A percentile compares a stretch with the other conserved stretches of the same genome.
phyloP scores from a whole-genome alignment of 2,888 invertebrate species.

The Labia minor region DNA sequence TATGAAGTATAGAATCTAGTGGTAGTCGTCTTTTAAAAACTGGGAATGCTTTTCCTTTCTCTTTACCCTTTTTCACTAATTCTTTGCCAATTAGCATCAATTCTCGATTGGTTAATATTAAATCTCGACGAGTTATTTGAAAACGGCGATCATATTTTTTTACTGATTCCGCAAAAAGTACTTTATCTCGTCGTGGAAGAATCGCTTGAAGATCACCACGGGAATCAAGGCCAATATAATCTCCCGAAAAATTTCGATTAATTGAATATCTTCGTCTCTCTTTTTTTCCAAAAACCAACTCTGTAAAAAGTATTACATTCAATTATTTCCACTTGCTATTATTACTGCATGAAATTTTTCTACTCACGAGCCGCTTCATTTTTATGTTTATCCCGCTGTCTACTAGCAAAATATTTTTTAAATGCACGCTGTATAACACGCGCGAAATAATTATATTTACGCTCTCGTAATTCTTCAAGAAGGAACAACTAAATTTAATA shows the following conservation, averaged over 20 bases:
- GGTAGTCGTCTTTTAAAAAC: constrained; percentile 48
- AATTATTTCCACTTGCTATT: too few relatives aligned
- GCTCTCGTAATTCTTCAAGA: constrained; percentile 53
- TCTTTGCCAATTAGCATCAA: constrained; percentile 51
- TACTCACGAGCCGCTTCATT: constrained; percentile 41
- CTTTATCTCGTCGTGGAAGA: constrained; percentile 50
- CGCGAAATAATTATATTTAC: constrained; percentile 54
- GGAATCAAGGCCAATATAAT: constrained; percentile 55
- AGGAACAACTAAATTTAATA: constrained; percentile 49
- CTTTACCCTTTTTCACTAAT: constrained; percentile 49
- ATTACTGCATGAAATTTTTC: too few relatives aligned
- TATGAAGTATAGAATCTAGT: constrained; percentile 42
- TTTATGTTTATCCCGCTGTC: constrained; percentile 46
- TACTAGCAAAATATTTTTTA: constrained; percentile 48
- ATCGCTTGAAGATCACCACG: constrained; percentile 45
- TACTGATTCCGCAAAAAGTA: constrained; percentile 53
- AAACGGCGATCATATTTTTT: constrained; percentile 55
- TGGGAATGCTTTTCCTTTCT: constrained; percentile 48
- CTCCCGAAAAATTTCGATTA: constrained; percentile 55
- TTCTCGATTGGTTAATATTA: constrained; percentile 47
- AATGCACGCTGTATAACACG: constrained; percentile 55
- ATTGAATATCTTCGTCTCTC: constrained; percentile 49
- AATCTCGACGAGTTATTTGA: constrained; percentile 46
- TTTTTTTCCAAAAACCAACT: constrained; percentile 44
- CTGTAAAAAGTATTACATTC: constrained; percentile 24